A percentile compares a stretch with the other conserved stretches of the same genome.
Conservation (phyloP, 2,797 vertebrate species). For the Sitta carolinensis region DNA sequence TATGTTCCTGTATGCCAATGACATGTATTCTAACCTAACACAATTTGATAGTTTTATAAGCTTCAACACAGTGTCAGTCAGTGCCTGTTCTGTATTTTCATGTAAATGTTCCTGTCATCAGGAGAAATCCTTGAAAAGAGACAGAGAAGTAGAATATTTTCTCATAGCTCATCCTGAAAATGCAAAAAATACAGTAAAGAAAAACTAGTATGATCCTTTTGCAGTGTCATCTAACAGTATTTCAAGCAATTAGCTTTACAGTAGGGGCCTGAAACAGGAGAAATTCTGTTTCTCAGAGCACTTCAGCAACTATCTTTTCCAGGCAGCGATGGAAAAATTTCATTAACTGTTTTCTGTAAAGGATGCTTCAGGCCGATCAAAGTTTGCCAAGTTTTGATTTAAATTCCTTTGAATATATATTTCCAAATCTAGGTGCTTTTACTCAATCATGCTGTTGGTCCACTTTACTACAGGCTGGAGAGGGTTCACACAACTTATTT, state of each 20-base stretch:
- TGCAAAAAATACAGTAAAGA: neutral
- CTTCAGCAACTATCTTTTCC: neutral
- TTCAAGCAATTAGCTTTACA: neutral
- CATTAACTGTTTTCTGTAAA: neutral
- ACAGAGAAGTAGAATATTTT: neutral
- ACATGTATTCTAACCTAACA: constrained; percentile 23
- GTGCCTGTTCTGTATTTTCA: constrained; percentile 26
- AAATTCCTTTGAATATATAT: neutral
- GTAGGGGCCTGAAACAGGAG: neutral
- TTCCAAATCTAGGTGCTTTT: neutral
- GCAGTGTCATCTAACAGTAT: neutral
- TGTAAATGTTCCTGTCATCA: constrained; percentile 43
- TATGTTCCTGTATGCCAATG: neutral
- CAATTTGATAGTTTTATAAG: constrained; percentile 26
- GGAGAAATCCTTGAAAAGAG: constrained; percentile 5
- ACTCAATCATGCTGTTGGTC: neutral
- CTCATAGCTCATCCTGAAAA: neutral
- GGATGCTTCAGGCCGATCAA: neutral
- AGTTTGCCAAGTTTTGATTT: neutral
- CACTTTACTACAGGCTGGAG: neutral
- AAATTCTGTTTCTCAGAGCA: neutral
- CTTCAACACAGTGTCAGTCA: constrained; percentile 37
- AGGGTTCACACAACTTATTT: neutral
- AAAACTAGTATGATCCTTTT: neutral
- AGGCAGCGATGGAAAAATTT: neutral